phyloP scores from a whole-genome alignment of 2,113 vertebrate genomes.

The Forbesichthys agassizii region DNA sequence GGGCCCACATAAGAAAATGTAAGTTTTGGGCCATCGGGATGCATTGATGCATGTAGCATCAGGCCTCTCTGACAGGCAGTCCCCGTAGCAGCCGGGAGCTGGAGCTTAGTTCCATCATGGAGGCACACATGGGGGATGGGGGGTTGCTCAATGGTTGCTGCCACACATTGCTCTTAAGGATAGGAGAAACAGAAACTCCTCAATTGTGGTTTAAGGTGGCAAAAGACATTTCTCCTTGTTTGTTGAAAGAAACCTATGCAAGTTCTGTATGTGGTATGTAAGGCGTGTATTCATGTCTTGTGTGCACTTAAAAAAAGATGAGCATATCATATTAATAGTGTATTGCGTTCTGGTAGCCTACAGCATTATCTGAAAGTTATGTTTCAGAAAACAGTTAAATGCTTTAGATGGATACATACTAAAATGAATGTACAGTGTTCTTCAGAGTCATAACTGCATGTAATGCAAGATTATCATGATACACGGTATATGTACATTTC shows the following conservation, averaged over 20 bases:
- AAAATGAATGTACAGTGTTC: background rate
- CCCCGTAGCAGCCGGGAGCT: conserved; percentile 26
- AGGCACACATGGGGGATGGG: background rate
- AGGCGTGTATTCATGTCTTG: background rate
- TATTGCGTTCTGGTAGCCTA: too few relatives aligned
- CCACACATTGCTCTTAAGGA: conserved; percentile 39
- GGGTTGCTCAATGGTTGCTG: background rate
- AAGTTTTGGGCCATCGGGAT: conserved; percentile 61
- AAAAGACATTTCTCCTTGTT: conserved; percentile 44
- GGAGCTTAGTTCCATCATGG: conserved; percentile 32
- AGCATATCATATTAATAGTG: too few relatives aligned
- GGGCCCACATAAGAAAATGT: conserved; percentile 46
- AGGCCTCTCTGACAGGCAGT: conserved; percentile 55
- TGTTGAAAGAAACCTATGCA: conserved; percentile 18
- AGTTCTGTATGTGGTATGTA: background rate
- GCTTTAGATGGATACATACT: background rate
- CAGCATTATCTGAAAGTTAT: too few relatives aligned
- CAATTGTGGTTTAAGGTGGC: conserved; percentile 25
- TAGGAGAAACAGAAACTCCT: conserved; percentile 34
- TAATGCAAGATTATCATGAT: too few relatives aligned
- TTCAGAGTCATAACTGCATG: too few relatives aligned
- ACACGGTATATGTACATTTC: too few relatives aligned
- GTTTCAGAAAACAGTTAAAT: background rate
- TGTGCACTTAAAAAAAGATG: background rate
- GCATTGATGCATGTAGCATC: conserved; percentile 54